Conservation (phyloP, 2,888 invertebrate genomes). For the Rosalia funebris region DNA sequence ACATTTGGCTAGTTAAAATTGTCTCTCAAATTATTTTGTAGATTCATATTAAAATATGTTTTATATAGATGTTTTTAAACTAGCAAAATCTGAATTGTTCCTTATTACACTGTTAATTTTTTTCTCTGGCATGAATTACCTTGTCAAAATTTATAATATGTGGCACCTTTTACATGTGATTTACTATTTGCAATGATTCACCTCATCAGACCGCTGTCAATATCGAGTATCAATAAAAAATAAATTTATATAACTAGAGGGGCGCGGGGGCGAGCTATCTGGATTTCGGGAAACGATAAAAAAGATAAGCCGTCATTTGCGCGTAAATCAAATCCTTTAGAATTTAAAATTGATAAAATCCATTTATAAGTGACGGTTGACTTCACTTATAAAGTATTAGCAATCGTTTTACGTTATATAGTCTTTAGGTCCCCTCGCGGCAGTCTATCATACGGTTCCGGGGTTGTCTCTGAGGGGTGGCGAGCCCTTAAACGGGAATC, state of each 20-base stretch:
- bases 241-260: background rate
- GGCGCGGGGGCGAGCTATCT: conserved; percentile 22
- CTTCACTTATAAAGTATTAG: conserved; percentile 65
- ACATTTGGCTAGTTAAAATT: no score
- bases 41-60: no score
- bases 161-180: no score
- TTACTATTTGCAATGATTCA: no score
- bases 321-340: conserved; percentile 58
- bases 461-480: conserved; percentile 40
- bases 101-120: no score
- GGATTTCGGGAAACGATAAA: conserved; percentile 40
- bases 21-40: no score
- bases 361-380: conserved; percentile 65
- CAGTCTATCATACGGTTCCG: conserved; percentile 59
- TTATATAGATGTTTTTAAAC: no score
- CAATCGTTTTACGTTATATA: conserved; percentile 63
- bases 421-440: conserved; percentile 57
- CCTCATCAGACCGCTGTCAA: no score
- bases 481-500: conserved; percentile 51
- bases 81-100: no score
- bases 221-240: conserved; percentile 4
- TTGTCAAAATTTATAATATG: no score
- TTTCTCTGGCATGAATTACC: no score
- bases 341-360: conserved; percentile 65
- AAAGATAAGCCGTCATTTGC: conserved; percentile 48